These are phyloP conservation scores for Chaetophractus vellerosus DNA, from an alignment of 2,797 vertebrate genomes.

Conservation along the genomic window DNA sequence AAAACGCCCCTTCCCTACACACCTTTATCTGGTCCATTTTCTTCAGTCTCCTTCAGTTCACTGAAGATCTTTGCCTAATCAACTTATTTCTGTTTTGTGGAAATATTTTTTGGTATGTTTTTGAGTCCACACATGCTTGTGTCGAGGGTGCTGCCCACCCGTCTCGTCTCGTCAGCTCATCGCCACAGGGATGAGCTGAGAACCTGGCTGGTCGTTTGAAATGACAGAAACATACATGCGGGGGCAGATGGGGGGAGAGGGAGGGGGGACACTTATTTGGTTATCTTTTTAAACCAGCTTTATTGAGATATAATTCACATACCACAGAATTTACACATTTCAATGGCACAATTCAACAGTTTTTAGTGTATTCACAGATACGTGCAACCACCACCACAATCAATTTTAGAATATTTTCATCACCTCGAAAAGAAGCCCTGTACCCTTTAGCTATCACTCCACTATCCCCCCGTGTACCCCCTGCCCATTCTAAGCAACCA, in stretches of 20 bases:
- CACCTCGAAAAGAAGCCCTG: background rate
- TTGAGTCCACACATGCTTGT: background rate
- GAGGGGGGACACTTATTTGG: background rate
- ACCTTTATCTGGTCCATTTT: background rate
- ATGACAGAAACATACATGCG: background rate
- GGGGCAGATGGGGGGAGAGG: fast-evolving
- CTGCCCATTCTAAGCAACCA: background rate
- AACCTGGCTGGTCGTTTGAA: background rate
- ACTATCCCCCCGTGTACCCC: background rate
- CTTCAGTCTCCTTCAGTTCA: background rate
- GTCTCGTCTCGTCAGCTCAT: background rate
- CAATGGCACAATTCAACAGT: background rate
- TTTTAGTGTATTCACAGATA: constrained; percentile 1
- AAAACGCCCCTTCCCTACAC: fast-evolving
- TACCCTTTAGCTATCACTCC: background rate
- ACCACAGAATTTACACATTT: background rate
- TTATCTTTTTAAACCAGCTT: background rate
- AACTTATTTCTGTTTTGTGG: background rate
- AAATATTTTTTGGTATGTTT: background rate
- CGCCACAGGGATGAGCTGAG: background rate
- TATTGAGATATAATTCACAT: background rate
- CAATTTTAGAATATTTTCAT: background rate
- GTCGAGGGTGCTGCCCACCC: fast-evolving
- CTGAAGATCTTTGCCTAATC: background rate
- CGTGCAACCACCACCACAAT: background rate